Evolutionary conservation across 1,140 invertebrate genomes (phyloP).

Genomic region (Sinella curviseta): DNA sequence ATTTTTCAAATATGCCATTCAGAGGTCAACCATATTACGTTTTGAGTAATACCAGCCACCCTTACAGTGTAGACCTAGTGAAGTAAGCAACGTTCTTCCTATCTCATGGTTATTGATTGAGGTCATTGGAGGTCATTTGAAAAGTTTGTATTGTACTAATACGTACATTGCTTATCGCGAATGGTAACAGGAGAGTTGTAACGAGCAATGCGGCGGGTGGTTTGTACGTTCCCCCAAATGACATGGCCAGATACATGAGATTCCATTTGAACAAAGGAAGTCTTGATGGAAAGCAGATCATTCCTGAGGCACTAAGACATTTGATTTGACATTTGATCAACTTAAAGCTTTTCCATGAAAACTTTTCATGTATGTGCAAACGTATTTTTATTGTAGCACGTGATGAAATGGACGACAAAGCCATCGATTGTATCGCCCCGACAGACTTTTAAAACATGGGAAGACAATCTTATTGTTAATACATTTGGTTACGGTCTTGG

Average conservation of each 20-base stretch:
- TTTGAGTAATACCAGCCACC: background rate
- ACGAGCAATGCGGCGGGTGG: background rate
- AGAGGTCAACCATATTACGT: conserved; percentile 7
- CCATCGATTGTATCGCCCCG: background rate
- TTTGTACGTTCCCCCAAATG: conserved; percentile 13
- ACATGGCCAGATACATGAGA: conserved; percentile 31
- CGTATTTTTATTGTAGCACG: conserved; percentile 8
- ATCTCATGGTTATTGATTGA: background rate
- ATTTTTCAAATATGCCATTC: background rate
- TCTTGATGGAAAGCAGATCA: conserved; percentile 26
- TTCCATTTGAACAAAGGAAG: conserved; percentile 36
- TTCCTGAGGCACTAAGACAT: conserved; percentile 32
- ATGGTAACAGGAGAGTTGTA: background rate
- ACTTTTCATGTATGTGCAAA: too few species aligned
- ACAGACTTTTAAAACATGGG: background rate
- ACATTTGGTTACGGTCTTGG: conserved; percentile 1
- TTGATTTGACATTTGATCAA: background rate
- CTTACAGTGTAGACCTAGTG: background rate
- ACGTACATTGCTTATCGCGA: background rate
- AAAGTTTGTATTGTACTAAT: background rate
- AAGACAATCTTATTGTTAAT: background rate
- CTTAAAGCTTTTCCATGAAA: background rate
- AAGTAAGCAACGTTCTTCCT: background rate
- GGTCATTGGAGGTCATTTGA: background rate
- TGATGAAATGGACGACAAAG: conserved; percentile 25